Base-by-base conservation (phyloP, 2,797 vertebrate species). In the Morus bassanus region DNA sequence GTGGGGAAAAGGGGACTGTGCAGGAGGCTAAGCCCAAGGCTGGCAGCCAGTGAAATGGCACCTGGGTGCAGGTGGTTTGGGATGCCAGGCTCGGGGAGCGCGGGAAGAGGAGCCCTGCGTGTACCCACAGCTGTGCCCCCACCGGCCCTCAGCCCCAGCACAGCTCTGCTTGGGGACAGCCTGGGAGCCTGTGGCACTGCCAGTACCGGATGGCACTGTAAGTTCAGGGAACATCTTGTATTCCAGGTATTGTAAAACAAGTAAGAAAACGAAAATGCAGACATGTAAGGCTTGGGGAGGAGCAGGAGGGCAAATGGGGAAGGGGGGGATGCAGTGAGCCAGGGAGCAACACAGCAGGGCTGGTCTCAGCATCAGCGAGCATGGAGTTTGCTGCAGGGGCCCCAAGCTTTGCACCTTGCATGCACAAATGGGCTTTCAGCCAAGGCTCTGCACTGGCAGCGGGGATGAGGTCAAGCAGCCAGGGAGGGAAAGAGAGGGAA, bases 81-180 rank as follows among this genome's bases (percentile, higher is more conserved):
- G 67, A 35, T 93, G 56, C 45, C 3, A 5, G 23, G 24, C 33
- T 85, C 1, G 2, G 30, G 11, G 27, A 74, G 4, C 0, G 0
- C 0, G 5, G 57, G 24, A 77, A 15, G 39, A 80, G 57, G 13
- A 78, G 10, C 30, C 19, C 21, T 24, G 18, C 35, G 18, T 33
- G 25, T 53, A 37, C 41, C 11, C 24, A 70, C 41, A 69, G 35
- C 37, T 80, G 43, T 56, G 53, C 5, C 23, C 18, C 7, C 25
- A 25, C 18, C 1, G 2, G 45, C 12, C 46, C 28, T 79, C n/a
- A n/a, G 2, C 6, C 46, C 13, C 10, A 6, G 43, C 64, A 46
- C 39, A 51, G 25, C 64, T 79, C 37, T 2, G 1, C 33, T 19
- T 5, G 2, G 59, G n/a, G 28, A 72, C 75, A 57, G 28, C 46